These are phyloP conservation scores for Euwallacea similis DNA, from an alignment of 1,140 invertebrate genomes.

Conservation along the genomic window DNA sequence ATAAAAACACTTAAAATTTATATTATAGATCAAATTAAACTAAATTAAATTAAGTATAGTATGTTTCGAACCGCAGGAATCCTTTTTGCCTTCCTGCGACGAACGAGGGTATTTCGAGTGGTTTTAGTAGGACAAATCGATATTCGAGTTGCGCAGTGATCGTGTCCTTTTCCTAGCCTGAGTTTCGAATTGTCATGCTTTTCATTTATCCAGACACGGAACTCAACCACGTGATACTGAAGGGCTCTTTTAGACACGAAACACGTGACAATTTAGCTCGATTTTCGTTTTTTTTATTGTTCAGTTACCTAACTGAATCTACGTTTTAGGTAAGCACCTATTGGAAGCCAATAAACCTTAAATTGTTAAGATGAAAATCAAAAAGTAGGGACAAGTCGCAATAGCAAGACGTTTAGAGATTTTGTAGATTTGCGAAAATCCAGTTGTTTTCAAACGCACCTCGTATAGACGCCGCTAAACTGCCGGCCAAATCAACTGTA, in stretches of 20 bases:
- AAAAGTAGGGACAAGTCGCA: no score
- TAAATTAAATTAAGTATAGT: constrained; percentile 12
- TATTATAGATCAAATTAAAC: background rate
- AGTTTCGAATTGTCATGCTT: no score
- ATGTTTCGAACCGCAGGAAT: constrained; percentile 13
- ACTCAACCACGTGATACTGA: background rate
- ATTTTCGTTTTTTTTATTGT: background rate
- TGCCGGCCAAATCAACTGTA: no score
- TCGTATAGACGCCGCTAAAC: no score
- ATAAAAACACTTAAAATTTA: constrained; percentile 9
- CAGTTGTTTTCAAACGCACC: no score
- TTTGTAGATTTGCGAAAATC: no score
- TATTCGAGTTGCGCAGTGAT: background rate
- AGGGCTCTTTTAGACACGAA: background rate
- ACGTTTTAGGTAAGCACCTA: background rate
- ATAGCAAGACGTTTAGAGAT: no score
- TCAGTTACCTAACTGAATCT: background rate
- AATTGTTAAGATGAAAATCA: no score
- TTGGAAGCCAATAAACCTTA: background rate
- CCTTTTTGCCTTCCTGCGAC: constrained; percentile 5
- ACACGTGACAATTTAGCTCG: background rate
- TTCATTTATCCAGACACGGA: no score
- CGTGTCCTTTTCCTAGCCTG: background rate
- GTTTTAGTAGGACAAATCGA: constrained; percentile 25
- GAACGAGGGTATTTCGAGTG: background rate